Evolutionary conservation across 2,888 invertebrate species (phyloP).

Genomic region (Fragum sueziense): DNA sequence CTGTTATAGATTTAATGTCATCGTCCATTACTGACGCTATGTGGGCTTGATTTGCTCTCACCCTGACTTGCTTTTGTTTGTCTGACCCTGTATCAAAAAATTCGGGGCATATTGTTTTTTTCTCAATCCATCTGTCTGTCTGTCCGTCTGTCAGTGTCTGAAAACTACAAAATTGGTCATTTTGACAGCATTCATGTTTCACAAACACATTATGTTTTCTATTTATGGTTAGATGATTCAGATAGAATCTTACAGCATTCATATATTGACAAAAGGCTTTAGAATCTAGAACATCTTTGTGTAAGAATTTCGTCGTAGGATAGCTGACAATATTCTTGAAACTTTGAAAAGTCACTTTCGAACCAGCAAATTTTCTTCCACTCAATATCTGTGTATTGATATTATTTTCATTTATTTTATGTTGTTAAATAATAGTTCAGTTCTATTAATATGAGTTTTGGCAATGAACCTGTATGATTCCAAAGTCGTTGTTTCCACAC

Average conservation of each 20-base stretch:
- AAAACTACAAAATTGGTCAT: too few species aligned
- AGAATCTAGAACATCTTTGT: constrained; percentile 10
- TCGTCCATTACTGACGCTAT: constrained; percentile 22
- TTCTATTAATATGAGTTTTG: too few species aligned
- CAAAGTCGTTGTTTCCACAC: neutral
- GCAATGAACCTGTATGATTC: neutral
- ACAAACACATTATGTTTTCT: constrained; percentile 14
- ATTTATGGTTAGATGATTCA: constrained; percentile 17
- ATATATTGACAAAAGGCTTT: neutral
- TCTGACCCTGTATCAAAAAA: too few species aligned
- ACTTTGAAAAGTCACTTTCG: constrained; percentile 18
- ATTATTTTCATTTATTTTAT: neutral
- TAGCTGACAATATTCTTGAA: neutral
- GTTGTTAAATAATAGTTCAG: neutral
- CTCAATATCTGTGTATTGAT: neutral
- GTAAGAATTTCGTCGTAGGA: constrained; percentile 6
- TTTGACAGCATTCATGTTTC: too few species aligned
- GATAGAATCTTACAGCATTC: constrained; percentile 1
- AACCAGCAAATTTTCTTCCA: constrained; percentile 33
- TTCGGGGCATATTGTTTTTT: too few species aligned
- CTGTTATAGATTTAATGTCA: constrained; percentile 25
- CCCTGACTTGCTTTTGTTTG: neutral
- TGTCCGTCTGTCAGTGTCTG: neutral
- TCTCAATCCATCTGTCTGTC: too few species aligned
- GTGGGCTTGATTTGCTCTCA: constrained; percentile 9